Base-by-base conservation (phyloP, 2,888 invertebrate genomes). In the Ametastegia equiseti region DNA sequence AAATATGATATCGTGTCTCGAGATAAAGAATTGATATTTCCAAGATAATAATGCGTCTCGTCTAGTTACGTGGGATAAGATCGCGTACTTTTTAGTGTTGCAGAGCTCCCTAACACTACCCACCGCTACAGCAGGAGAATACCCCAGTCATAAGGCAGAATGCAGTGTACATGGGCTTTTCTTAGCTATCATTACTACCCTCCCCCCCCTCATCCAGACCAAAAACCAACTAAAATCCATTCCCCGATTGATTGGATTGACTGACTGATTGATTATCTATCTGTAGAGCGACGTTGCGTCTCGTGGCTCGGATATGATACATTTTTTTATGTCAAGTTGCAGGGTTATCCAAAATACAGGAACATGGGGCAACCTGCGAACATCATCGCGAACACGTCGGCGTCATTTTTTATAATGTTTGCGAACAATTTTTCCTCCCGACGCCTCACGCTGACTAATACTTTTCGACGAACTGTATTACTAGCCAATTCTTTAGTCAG, bases 271-370 rank as follows among this genome's bases (percentile, higher is more conserved):
- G 83, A 45, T 60, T 45, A 50, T 63, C 57, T 81, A 79, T 81
- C 65, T 80, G 83, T 77, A 75, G 87, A 88, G 87, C 87, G 83
- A 87, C 88, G 87, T 86, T 86, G 84, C 86, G 88, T 90, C 88
- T 91, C 88, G 88, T 93, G 94, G 93, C 93, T 94, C 93, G 94
- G 94, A 94, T 94, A 94, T 94, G 94, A 94, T 94, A 92, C 90
- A 92, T 85, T 85, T 88, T 86, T 88, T 82, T 86, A 84, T 87
- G 83, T 88, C 86, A 87, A 92, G 91, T 92, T 93, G 92, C 93
- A 94, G 94, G 93, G 93, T 93, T 93, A 92, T 93, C 92, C 92
- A 93, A 93, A 92, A 90, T 88, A 87, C 84, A 82, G 84, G 84
- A 86, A 83, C 85, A 82, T 83, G 85, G 84, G 85, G 82, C 84